Conservation (phyloP, 2,113 vertebrate species). For the Myotis lucifugus region DNA sequence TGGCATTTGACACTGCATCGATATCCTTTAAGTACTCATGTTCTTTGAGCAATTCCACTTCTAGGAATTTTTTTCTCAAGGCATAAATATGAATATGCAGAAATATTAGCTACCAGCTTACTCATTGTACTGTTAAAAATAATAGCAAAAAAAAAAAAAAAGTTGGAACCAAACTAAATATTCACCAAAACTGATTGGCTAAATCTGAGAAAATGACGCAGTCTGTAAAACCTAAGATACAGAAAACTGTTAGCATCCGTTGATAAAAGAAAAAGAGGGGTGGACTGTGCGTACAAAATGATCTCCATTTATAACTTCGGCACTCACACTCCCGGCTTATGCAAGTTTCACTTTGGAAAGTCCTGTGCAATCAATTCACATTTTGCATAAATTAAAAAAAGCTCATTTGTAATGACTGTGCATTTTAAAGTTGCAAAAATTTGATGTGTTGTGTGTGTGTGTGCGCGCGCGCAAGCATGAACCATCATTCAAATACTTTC, state of each 20-base stretch:
- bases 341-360: not conserved
- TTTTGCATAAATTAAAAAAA: conserved; percentile 17
- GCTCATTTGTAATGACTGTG: not conserved
- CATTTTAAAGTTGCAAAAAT: conserved; percentile 54
- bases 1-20: not conserved
- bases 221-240: not conserved
- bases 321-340: not conserved
- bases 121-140: not conserved
- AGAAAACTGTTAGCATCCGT: not conserved
- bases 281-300: no score
- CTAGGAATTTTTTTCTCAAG: not conserved
- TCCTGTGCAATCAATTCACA: conserved; percentile 47
- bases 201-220: not conserved
- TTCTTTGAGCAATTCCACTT: not conserved
- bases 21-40: not conserved
- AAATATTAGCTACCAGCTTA: not conserved
- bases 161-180: not conserved
- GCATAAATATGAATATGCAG: not conserved
- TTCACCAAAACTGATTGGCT: not conserved
- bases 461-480: not conserved
- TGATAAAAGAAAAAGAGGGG: not conserved
- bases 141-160: not conserved
- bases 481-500: not conserved
- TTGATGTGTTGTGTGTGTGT: not conserved
- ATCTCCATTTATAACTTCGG: not conserved